phyloP scores from a whole-genome alignment of 2,888 invertebrate species.

The Endomychus coccineus region DNA sequence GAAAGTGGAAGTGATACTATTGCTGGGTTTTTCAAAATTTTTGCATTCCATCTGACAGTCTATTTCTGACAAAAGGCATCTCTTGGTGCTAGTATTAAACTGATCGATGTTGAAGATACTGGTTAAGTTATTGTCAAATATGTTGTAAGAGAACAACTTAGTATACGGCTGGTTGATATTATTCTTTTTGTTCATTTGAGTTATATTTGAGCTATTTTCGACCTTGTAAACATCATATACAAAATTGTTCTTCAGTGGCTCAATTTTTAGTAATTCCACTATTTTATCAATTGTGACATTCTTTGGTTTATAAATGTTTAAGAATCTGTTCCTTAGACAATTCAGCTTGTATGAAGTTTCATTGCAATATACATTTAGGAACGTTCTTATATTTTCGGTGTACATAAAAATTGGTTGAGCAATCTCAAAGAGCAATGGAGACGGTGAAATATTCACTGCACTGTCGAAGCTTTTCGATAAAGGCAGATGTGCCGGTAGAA shows the following conservation, averaged over 20 bases:
- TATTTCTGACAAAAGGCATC: constrained; percentile 6
- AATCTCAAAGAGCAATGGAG: constrained; percentile 37
- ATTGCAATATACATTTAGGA: constrained; percentile 32
- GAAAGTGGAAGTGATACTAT: background rate
- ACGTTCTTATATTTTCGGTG: constrained; percentile 26
- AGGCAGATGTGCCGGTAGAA: constrained; percentile 32
- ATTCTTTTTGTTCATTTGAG: constrained; percentile 17
- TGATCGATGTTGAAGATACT: constrained; percentile 11
- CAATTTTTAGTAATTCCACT: constrained; percentile 33
- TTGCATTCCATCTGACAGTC: constrained; percentile 24
- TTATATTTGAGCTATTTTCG: constrained; percentile 21
- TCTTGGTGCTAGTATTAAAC: constrained; percentile 17
- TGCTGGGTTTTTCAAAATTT: constrained; percentile 8
- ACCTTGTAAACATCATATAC: constrained; percentile 35
- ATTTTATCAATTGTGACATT: constrained; percentile 17
- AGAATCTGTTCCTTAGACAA: constrained; percentile 15
- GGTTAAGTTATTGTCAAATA: constrained; percentile 35
- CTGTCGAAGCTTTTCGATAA: constrained; percentile 23
- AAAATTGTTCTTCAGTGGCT: constrained; percentile 33
- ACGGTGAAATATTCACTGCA: constrained; percentile 31
- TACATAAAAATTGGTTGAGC: constrained; percentile 35
- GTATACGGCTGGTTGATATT: constrained; percentile 27
- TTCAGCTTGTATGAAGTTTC: constrained; percentile 29
- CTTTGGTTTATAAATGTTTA: constrained; percentile 10
- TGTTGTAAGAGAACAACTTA: constrained; percentile 33